Base-by-base conservation (phyloP, 2,888 invertebrate species). In the Lamellibrachia columna region DNA sequence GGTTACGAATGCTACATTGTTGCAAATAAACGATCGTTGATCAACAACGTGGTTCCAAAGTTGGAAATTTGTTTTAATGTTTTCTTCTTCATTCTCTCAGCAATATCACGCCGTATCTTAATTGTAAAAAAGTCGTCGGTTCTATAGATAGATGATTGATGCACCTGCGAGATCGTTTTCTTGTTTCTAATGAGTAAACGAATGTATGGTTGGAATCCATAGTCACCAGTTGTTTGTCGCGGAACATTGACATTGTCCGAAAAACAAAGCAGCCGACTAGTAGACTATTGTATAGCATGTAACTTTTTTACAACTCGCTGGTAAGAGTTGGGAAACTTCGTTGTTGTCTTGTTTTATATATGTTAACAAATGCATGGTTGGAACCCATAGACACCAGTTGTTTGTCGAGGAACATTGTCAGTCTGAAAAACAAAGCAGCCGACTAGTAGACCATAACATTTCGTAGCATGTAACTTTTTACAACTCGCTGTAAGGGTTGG, bases 401-500 rank as follows among this genome's bases (percentile, higher is more conserved):
- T 75, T 75, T 75, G 75, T 75, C 75, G 75, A 15, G 75, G 15
- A 15, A 11, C 22, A 75, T 22, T 75, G 75, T 2, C 75, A 75
- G 75, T 75, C 75, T 75, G 75, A 75, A 75, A 75, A 75, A 75
- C 75, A 75, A 75, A 22, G 75, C 75, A 75, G 75, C 22, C 75
- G 75, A 15, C 22, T 75, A 15, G 75, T 75, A 75, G 75, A 75
- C 15, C n/a, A 15, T 75, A 75, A 40, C 40, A 40, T 40, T 40
- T 40, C 40, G 40, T 75, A 75, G 75, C 75, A 22, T 75, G 75
- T 75, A 75, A 75, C 75, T 75, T 75, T 75, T 75, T 75, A 22
- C 22, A 75, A 75, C 75, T 75, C 75, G 75, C 75, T 15, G 75
- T n/a, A 75, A 4, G 15, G n/a, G 75, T 75, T 75, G 55, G 75